phyloP scores from a whole-genome alignment of 2,888 invertebrate genomes.

The Synergus japonicus region DNA sequence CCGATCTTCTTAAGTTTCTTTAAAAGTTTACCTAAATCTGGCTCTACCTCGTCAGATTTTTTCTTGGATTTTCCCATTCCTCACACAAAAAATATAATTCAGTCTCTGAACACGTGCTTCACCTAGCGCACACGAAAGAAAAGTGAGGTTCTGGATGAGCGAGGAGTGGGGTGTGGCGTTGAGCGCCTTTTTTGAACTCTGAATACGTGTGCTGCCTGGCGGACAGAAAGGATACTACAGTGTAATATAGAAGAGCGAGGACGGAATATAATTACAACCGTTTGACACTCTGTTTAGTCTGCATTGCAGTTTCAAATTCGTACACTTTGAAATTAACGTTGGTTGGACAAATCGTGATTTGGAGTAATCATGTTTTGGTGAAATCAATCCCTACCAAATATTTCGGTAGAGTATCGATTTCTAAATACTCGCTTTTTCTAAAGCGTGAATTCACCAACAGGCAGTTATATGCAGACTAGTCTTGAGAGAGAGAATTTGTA shows the following conservation, averaged over 20 bases:
- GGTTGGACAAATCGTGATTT: too few relatives aligned
- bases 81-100: too few relatives aligned
- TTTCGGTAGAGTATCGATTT: too few relatives aligned
- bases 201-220: background rate
- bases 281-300: too few relatives aligned
- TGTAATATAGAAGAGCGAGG: conserved; percentile 26
- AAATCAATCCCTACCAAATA: too few relatives aligned
- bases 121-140: background rate
- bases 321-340: too few relatives aligned
- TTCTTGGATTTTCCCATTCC: background rate
- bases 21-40: background rate
- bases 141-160: background rate
- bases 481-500: too few relatives aligned
- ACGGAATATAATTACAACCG: background rate
- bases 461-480: too few relatives aligned
- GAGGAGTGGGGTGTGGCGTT: background rate
- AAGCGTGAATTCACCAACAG: too few relatives aligned
- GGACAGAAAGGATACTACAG: background rate
- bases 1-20: background rate
- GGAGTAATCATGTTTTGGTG: too few relatives aligned
- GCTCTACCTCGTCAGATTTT: background rate
- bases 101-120: background rate
- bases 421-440: too few relatives aligned
- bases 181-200: background rate
- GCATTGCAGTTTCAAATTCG: too few relatives aligned